Evolutionary conservation across 1,140 invertebrate genomes (phyloP), one percentile per base, ranked within the genome.

Genomic region (Stegodyphus mimosarum): DNA sequence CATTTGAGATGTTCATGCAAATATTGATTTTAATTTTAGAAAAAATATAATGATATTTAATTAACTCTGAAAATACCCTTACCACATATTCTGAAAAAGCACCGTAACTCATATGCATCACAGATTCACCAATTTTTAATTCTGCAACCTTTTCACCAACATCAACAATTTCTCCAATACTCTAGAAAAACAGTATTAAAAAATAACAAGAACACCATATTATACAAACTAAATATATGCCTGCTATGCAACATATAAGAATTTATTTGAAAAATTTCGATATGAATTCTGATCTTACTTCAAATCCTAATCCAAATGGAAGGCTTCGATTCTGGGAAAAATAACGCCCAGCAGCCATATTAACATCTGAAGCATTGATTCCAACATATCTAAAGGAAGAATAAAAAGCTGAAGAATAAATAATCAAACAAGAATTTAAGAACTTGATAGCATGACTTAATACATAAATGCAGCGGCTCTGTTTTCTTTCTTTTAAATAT

Each of bases 281-380:
- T 18, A 67, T 17, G n/a, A 17, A 13, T 15, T n/a, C 74, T 15
- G 77, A 52, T 53, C 75, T 73, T 70, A 85, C 84, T 51, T 88
- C 87, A 74, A 88, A 69, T 53, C 87, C 87, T 48, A 84, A 66
- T 33, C 80, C 77, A 77, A 81, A 81, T 66, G 87, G 87, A n/a
- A 80, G 15, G 53, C 52, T 7, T 33, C 7, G n/a, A 50, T 51
- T 72, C 55, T 64, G 33, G 33, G 7, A 17, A 60, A 79, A 84
- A 55, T 78, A 87, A 74, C 75, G 81, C 13, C 87, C 87, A 51
- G 81, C 79, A 77, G 79, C 66, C 52, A 83, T 72, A 72, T 84
- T 87, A 10, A 87, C 71, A 53, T 88, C 87, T 55, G 83, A 83
- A n/a, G 87, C 86, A 85, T 88, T 88, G 7, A 88, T 86, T 69